Conservation (phyloP, 2,797 vertebrate species). For the Cossypha polioptera region DNA sequence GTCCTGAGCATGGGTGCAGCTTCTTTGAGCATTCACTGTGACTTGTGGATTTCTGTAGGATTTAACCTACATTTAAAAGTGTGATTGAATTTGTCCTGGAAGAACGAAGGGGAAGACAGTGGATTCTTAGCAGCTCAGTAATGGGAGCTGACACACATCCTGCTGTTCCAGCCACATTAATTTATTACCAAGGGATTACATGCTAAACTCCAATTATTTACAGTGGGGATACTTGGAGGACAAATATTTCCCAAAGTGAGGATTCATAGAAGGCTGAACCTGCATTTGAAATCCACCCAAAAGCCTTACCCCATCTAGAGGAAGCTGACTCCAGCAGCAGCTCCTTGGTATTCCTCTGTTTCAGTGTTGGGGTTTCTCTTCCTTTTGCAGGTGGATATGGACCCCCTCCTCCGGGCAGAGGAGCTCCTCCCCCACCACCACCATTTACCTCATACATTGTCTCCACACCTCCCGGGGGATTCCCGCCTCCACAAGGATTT, state of each 20-base stretch:
- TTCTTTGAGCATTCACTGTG: background rate
- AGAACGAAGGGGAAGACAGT: background rate
- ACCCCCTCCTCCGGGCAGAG: constrained; percentile 88
- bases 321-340: background rate
- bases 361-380: background rate
- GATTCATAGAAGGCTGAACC: background rate
- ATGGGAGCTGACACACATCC: background rate
- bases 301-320: constrained; percentile 11
- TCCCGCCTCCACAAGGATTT: constrained; percentile 94
- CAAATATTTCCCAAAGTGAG: background rate
- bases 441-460: constrained; percentile 97
- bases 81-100: constrained; percentile 26
- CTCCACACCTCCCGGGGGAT: constrained; percentile 90
- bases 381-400: constrained; percentile 87
- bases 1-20: background rate
- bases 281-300: background rate
- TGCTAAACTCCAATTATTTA: background rate
- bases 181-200: background rate
- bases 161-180: background rate
- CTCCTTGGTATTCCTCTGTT: background rate
- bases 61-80: constrained; percentile 30
- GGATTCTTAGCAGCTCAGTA: background rate
- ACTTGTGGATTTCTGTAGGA: background rate
- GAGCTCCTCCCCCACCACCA: constrained; percentile 90
- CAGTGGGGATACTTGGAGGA: constrained; percentile 2